Conservation (phyloP, 2,113 vertebrate genomes). For the Siniperca chuatsi region DNA sequence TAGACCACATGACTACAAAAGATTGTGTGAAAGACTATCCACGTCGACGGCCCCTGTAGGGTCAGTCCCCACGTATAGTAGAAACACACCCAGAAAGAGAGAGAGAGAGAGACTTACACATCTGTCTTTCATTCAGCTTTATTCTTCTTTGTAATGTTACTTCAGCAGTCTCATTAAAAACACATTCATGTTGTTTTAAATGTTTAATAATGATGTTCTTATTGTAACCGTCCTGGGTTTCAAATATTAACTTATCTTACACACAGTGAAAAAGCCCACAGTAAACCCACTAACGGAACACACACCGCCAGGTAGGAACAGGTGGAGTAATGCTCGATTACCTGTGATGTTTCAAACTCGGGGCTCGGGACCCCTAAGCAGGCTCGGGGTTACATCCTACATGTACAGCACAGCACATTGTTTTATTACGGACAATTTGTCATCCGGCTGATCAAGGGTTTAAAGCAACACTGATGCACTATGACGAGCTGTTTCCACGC, state of each 20-base stretch:
- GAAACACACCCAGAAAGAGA: neutral
- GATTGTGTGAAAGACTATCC: neutral
- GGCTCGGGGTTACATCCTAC: conserved; percentile 4
- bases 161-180: conserved; percentile 26
- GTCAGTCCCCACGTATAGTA: neutral
- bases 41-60: neutral
- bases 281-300: neutral
- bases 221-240: conserved; percentile 30
- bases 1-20: neutral
- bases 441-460: neutral
- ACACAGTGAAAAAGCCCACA: conserved; percentile 24
- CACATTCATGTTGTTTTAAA: conserved; percentile 45
- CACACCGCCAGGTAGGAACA: neutral
- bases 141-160: conserved; percentile 40
- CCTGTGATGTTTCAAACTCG: neutral
- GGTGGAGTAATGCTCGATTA: neutral
- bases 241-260: conserved; percentile 37
- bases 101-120: neutral
- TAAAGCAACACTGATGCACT: conserved; percentile 3
- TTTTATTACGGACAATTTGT: conserved; percentile 15
- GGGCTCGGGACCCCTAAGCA: neutral
- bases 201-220: conserved; percentile 23
- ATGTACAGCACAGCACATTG: conserved; percentile 18
- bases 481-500: neutral
- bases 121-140: conserved; percentile 46